A percentile compares a stretch with the other conserved stretches of the same genome.
These are phyloP conservation scores for Scolanthus callimorphus DNA, from an alignment of 92 coral and sea anemone species.

Conservation along the genomic window DNA sequence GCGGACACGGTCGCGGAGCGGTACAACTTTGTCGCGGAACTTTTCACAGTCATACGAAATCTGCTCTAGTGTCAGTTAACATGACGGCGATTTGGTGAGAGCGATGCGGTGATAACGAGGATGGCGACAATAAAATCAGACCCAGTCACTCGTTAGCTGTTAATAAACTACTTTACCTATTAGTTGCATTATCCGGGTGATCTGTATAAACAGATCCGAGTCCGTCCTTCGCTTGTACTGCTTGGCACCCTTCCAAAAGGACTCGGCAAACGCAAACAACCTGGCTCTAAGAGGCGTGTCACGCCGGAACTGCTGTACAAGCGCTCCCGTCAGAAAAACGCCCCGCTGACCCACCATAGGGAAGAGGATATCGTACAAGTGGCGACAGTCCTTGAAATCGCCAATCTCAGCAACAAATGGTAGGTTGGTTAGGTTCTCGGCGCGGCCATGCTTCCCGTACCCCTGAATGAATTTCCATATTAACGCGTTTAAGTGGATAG, in stretches of 20 bases:
- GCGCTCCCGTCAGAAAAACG: conserved; percentile 26
- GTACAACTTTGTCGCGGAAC: too few species aligned
- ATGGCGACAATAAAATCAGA: too few species aligned
- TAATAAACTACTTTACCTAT: too few species aligned
- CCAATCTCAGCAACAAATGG: conserved; percentile 11
- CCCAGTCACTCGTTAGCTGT: too few species aligned
- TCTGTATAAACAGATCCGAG: conserved; percentile 45
- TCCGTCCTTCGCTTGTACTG: conserved; percentile 40
- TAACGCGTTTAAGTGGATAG: conserved; percentile 40
- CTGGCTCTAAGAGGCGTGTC: conserved; percentile 29
- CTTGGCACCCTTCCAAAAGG: conserved; percentile 33
- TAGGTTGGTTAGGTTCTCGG: conserved; percentile 15
- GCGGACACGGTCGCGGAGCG: too few species aligned
- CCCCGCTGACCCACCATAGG: conserved; percentile 48
- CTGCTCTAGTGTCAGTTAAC: too few species aligned
- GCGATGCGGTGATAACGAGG: too few species aligned
- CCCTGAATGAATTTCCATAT: conserved; percentile 37
- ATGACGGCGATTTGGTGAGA: too few species aligned
- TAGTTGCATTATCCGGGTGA: conserved; percentile 52
- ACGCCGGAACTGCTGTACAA: conserved; percentile 31
- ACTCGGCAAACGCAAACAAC: conserved; percentile 40
- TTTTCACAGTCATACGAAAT: too few species aligned
- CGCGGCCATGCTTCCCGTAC: conserved; percentile 26
- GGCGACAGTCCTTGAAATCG: conserved; percentile 50
- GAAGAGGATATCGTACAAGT: conserved; percentile 46